Evolutionary conservation across 2,797 vertebrate genomes (phyloP).

Genomic region (Sebastes miniatus): DNA sequence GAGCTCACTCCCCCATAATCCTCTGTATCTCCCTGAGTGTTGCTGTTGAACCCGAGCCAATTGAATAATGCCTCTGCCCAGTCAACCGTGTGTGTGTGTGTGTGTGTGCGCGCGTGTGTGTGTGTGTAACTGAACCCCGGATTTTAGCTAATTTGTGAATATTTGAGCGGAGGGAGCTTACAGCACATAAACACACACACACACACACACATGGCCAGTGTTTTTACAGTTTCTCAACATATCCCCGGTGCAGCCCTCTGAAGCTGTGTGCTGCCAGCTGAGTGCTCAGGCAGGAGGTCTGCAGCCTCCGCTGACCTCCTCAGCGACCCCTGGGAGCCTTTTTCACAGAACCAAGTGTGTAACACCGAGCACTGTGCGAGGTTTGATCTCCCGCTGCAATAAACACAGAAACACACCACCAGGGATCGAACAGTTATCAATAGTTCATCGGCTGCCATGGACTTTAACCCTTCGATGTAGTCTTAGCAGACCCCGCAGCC

Average conservation of each 20-base stretch:
- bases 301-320: conserved; percentile 60
- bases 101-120: background rate
- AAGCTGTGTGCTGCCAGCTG: conserved; percentile 60
- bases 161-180: conserved; percentile 46
- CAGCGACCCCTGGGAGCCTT: conserved; percentile 51
- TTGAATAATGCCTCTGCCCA: conserved; percentile 47
- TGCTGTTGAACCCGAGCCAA: conserved; percentile 62
- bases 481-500: background rate
- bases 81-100: conserved; percentile 22
- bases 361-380: conserved; percentile 33
- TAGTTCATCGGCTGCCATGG: conserved; percentile 45
- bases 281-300: conserved; percentile 67
- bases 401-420: conserved; percentile 48
- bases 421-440: conserved; percentile 42
- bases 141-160: conserved; percentile 64
- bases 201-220: conserved; percentile 8
- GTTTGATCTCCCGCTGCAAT: conserved; percentile 57
- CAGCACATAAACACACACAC: conserved; percentile 14
- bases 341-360: conserved; percentile 43
- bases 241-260: conserved; percentile 34
- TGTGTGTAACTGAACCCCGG: conserved; percentile 33
- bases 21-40: conserved; percentile 40
- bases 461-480: conserved; percentile 25
- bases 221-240: conserved; percentile 56
- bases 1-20: conserved; percentile 59